Conservation (phyloP, 2,888 invertebrate genomes). For the Biston stratarius region DNA sequence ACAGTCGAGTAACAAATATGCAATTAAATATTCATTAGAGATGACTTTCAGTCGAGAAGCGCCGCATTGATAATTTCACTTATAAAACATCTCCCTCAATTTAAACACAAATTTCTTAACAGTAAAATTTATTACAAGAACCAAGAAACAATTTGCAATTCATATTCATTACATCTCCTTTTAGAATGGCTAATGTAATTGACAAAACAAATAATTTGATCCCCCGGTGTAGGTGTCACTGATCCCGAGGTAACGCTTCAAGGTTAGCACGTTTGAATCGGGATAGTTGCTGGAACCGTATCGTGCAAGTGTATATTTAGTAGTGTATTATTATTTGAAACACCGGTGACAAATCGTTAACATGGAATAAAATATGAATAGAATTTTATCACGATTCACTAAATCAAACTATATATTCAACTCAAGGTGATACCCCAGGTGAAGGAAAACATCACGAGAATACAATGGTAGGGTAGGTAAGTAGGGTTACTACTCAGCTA, state of each 20-base stretch:
- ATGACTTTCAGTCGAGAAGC: not conserved
- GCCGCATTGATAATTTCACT: not conserved
- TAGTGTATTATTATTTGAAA: no score
- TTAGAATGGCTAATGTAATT: conserved; percentile 31
- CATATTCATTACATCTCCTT: conserved; percentile 26
- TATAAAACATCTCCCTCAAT: conserved; percentile 3
- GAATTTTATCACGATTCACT: no score
- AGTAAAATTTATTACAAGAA: conserved; percentile 16
- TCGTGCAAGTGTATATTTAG: not conserved
- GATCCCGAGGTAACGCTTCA: conserved; percentile 17
- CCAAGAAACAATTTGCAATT: conserved; percentile 19
- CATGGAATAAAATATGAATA: no score
- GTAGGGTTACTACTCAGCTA: no score
- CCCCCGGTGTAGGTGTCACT: conserved; percentile 23
- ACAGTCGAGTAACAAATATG: no score
- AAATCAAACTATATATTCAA: no score
- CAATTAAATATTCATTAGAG: not conserved
- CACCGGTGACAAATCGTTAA: no score
- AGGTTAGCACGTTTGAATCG: conserved; percentile 5
- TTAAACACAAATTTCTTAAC: not conserved
- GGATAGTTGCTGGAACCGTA: conserved; percentile 17
- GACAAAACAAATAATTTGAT: conserved; percentile 35
- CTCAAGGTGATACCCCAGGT: no score
- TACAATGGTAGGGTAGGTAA: no score
- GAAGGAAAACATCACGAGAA: no score